Base-by-base conservation (phyloP, 1,140 invertebrate genomes). In the Phthorimaea operculella region DNA sequence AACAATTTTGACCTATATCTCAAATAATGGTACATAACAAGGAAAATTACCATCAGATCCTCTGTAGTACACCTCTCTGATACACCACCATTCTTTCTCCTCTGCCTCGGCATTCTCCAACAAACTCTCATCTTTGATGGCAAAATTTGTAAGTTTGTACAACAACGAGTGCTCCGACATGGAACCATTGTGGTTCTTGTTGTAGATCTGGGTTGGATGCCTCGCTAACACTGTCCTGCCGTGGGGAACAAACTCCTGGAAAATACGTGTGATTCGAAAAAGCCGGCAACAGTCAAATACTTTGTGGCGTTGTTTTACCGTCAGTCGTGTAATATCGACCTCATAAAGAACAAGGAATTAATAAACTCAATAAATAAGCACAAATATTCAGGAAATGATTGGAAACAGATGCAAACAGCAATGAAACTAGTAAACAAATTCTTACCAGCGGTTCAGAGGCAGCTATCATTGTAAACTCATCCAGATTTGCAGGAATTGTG, bases 201-300 rank as follows among this genome's bases (percentile, higher is more conserved):
- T 69, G 53, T 75, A 86, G 51, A 85, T 86, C 73, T 79, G 79
- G 57, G 92, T 92, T 51, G 95, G 95, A 87, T 96, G 95, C 50
- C 89, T 90, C 51, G 87, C 80, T 72, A 94, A 85, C 79, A 93
- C 92, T 76, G 92, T 90, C 80, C 94, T 90, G 71, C 95, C 95
- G 87, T 93, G 93, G 71, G 95, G 95, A 87, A 93, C 88, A 89
- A 94, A 96, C 87, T 96, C 94, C 93, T 94, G 76, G n/a, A 85
- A 70, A 17, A 34, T 5, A 6, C 21, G 21, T 28, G 21, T 28
- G 21, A 6, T 6, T 28, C 6, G 21, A 28, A 28, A 28, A 28
- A 4, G 21, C 21, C 21, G 21, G 21, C 21, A 28, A 28, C n/a
- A 28, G 21, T 28, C 21, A 6, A 4, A 4, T 28, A 4, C 6